These are phyloP conservation scores for Erpetoichthys calabaricus DNA, from an alignment of 2,797 vertebrate species.

Conservation along the genomic window DNA sequence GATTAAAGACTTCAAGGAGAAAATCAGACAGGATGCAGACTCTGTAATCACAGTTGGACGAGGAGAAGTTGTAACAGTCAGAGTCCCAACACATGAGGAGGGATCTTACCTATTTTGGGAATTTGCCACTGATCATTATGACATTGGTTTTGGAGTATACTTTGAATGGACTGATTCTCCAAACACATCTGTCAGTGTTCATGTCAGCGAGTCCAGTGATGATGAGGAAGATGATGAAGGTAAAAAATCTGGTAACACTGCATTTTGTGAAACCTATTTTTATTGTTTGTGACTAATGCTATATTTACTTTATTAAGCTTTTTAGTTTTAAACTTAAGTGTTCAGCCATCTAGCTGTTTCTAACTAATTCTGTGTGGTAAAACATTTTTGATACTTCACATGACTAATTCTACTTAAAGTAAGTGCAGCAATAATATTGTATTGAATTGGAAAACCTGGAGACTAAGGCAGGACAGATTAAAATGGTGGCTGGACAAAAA, in stretches of 20 bases:
- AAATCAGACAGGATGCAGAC: conserved; percentile 93
- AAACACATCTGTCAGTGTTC: conserved; percentile 87
- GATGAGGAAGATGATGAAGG: conserved; percentile 96
- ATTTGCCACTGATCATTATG: conserved; percentile 97
- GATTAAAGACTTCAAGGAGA: conserved; percentile 98
- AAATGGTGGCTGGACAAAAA: no score
- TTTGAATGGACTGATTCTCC: conserved; percentile 98
- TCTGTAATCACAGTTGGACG: conserved; percentile 95
- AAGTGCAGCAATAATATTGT: no score
- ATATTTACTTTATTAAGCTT: background rate
- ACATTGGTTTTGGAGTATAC: conserved; percentile 96
- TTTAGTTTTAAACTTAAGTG: background rate
- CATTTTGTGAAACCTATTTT: background rate
- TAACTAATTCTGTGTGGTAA: background rate
- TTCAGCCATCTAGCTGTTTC: background rate
- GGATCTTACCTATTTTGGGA: conserved; percentile 98
- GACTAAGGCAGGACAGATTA: no score
- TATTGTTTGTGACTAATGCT: background rate
- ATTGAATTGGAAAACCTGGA: no score
- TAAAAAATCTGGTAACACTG: conserved; percentile 27
- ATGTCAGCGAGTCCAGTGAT: conserved; percentile 96
- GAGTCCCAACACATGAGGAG: conserved; percentile 94
- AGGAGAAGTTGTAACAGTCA: conserved; percentile 93
- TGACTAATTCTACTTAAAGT: no score
- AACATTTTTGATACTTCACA: no score